phyloP scores from a whole-genome alignment of 1,140 invertebrate species.

The Neotoxoptera formosana region DNA sequence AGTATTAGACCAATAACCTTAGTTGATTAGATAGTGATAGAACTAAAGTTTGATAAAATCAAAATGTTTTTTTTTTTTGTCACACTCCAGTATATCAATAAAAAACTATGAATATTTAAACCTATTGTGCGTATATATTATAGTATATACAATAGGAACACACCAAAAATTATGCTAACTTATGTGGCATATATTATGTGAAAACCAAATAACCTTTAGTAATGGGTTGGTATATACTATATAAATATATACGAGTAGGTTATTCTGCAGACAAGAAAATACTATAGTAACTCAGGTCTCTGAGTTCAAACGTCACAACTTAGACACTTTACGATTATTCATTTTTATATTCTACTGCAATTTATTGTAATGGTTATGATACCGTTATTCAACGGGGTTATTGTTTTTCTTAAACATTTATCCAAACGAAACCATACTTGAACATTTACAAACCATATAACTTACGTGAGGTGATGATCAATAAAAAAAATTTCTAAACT shows the following conservation, averaged over 20 bases:
- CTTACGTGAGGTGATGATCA: background rate
- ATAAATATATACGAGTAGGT: too few species aligned
- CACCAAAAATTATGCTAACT: too few species aligned
- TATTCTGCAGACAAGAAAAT: background rate
- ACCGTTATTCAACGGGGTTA: background rate
- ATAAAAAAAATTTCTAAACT: background rate
- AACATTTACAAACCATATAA: background rate
- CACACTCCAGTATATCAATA: background rate
- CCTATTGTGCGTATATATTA: too few species aligned
- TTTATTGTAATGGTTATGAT: background rate
- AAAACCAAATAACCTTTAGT: too few species aligned
- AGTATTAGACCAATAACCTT: background rate
- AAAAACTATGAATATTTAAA: background rate
- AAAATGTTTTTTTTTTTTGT: background rate
- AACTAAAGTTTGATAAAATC: background rate
- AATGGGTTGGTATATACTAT: too few species aligned
- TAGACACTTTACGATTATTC: background rate
- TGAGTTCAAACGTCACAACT: background rate
- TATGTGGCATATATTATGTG: too few species aligned
- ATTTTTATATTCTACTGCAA: background rate
- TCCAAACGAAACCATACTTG: background rate
- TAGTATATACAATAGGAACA: background rate
- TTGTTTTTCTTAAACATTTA: background rate
- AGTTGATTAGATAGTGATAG: background rate
- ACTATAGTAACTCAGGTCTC: background rate